Percentiles rank a stretch among this genome's conserved stretches.
Conservation (phyloP, 2,113 vertebrate species). For the Gavia stellata region DNA sequence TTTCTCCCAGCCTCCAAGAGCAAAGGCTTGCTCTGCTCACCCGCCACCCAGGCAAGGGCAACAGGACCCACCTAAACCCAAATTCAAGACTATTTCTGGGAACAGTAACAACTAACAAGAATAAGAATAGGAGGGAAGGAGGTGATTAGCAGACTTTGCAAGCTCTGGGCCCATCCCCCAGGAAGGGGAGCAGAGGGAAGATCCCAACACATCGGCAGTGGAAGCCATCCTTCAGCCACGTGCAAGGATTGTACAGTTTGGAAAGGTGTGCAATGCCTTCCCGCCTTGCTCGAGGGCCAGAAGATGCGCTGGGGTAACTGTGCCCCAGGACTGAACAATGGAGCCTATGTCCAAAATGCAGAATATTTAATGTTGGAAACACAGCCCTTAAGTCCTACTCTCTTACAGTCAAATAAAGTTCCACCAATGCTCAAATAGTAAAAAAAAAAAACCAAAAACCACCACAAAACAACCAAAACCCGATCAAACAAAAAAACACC, state of each 20-base stretch:
- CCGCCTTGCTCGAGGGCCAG: accelerated
- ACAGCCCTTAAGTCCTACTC: background rate
- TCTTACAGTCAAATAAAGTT: background rate
- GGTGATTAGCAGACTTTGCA: background rate
- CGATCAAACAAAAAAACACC: background rate
- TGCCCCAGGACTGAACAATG: background rate
- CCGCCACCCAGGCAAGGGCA: background rate
- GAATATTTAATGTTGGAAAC: background rate
- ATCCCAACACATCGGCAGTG: accelerated
- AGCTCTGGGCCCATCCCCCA: accelerated
- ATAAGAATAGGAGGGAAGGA: background rate
- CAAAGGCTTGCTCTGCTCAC: background rate
- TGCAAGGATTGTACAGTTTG: background rate
- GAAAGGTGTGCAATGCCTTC: background rate
- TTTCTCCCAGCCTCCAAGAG: background rate
- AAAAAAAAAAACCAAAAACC: accelerated
- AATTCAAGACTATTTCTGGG: background rate
- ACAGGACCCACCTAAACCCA: background rate
- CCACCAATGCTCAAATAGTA: background rate
- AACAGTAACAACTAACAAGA: background rate
- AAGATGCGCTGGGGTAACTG: background rate
- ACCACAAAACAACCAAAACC: too few species aligned
- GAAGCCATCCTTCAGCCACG: background rate
- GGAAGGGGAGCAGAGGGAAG: background rate
- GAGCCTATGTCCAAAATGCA: background rate